Percentiles rank a stretch among this genome's conserved stretches.
These are phyloP conservation scores for Meliscaeva auricollis DNA, from an alignment of 2,888 invertebrate genomes.

Conservation along the genomic window DNA sequence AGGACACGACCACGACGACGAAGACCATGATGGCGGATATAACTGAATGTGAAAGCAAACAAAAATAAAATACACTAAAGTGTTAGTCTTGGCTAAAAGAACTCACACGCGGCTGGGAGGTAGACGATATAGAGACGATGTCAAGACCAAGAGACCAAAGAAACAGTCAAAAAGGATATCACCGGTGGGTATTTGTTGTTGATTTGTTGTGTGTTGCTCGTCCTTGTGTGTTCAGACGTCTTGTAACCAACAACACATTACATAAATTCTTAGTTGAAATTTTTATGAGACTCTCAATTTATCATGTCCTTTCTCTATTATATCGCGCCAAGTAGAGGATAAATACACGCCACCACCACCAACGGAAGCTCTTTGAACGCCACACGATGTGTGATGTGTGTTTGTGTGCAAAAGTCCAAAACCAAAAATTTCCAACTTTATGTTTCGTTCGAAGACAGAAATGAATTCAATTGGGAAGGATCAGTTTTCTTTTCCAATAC, in stretches of 20 bases:
- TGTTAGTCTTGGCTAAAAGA: constrained; percentile 39
- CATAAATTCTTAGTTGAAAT: constrained; percentile 75
- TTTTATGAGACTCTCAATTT: constrained; percentile 76
- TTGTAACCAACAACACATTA: constrained; percentile 74
- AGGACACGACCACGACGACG: constrained; percentile 51
- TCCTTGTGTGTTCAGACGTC: constrained; percentile 48
- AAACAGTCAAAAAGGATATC: constrained; percentile 53
- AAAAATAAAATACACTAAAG: constrained; percentile 1
- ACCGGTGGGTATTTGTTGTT: constrained; percentile 58
- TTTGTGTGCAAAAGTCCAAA: constrained; percentile 47
- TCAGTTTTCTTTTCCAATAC: constrained; percentile 61
- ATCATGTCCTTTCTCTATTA: constrained; percentile 71
- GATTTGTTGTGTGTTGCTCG: constrained; percentile 27
- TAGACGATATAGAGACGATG: constrained; percentile 26
- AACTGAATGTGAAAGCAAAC: background rate
- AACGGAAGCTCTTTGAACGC: constrained; percentile 14
- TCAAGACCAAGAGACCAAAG: constrained; percentile 33
- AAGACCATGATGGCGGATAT: constrained; percentile 26
- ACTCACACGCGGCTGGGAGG: constrained; percentile 45
- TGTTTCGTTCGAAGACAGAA: background rate
- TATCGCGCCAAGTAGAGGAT: constrained; percentile 47
- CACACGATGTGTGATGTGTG: constrained; percentile 38
- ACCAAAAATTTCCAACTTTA: constrained; percentile 26
- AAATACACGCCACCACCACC: constrained; percentile 29
- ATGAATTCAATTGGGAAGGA: constrained; percentile 75